These are phyloP conservation scores for Epinotia demarniana DNA, from an alignment of 2,888 invertebrate genomes.

Conservation along the genomic window DNA sequence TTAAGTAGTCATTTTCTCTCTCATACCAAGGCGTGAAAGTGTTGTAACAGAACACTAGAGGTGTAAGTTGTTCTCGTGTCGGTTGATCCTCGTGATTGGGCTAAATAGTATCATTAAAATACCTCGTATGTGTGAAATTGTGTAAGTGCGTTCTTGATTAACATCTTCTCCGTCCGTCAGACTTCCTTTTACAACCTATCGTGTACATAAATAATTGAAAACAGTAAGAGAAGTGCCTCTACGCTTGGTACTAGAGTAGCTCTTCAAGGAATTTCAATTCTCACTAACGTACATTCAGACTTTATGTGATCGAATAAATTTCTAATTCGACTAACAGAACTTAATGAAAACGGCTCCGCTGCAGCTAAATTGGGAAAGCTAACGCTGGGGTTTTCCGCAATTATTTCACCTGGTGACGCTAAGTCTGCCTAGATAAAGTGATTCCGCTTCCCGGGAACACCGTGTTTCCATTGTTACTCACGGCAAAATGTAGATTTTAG, in stretches of 20 bases:
- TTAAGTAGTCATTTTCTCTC: too few relatives aligned
- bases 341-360: conserved; percentile 31
- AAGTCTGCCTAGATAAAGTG: conserved; percentile 45
- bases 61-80: too few relatives aligned
- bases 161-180: too few relatives aligned
- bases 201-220: too few relatives aligned
- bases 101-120: neutral
- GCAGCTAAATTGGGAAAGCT: conserved; percentile 39
- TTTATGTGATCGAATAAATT: conserved; percentile 35
- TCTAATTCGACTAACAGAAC: conserved; percentile 25
- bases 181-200: too few relatives aligned
- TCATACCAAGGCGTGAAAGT: too few relatives aligned
- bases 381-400: conserved; percentile 40
- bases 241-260: neutral
- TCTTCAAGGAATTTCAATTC: conserved; percentile 10
- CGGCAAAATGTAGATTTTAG: neutral
- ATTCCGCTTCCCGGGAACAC: conserved; percentile 20
- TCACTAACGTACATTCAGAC: neutral
- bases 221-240: too few relatives aligned
- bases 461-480: conserved; percentile 17
- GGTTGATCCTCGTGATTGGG: too few relatives aligned
- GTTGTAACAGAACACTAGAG: too few relatives aligned
- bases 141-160: too few relatives aligned
- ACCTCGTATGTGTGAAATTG: too few relatives aligned
- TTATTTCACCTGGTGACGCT: conserved; percentile 45